These are phyloP conservation scores for Lampris megalopsis DNA, from an alignment of 2,113 vertebrate species.

Conservation along the genomic window DNA sequence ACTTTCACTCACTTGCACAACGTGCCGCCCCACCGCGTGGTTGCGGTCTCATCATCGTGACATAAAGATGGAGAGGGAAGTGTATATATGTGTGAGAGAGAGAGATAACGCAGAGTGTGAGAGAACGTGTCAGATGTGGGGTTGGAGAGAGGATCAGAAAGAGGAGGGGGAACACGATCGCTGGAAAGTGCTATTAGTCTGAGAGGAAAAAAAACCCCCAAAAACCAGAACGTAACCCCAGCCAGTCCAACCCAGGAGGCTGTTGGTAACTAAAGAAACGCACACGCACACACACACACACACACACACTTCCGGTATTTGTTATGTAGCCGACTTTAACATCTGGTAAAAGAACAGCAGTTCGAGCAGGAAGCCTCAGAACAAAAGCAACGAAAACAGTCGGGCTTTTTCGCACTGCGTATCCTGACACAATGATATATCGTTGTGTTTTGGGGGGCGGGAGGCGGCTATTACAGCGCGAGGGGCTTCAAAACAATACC, in stretches of 20 bases:
- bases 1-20: constrained; percentile 19
- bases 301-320: constrained; percentile 71
- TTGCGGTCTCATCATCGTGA: constrained; percentile 13
- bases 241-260: background rate
- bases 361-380: constrained; percentile 70
- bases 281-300: constrained; percentile 2
- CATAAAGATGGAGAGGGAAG: constrained; percentile 21
- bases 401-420: background rate
- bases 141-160: constrained; percentile 2
- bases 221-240: too few relatives aligned
- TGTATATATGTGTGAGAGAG: background rate
- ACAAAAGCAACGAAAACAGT: constrained; percentile 55
- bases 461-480: constrained; percentile 10
- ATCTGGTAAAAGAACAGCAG: constrained; percentile 57
- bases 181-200: background rate
- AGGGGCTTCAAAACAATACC: background rate
- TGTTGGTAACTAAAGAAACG: background rate
- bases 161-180: too few relatives aligned
- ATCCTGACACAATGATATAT: constrained; percentile 48
- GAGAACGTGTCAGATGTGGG: background rate
- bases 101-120: constrained; percentile 5
- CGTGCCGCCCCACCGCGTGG: background rate
- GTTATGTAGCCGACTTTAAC: constrained; percentile 67
- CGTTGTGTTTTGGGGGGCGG: constrained; percentile 12
- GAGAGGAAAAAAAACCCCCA: too few relatives aligned